A percentile compares a stretch with the other conserved stretches of the same genome.
phyloP scores from a whole-genome alignment of 1,140 invertebrate species.

The Diuraphis noxia region DNA sequence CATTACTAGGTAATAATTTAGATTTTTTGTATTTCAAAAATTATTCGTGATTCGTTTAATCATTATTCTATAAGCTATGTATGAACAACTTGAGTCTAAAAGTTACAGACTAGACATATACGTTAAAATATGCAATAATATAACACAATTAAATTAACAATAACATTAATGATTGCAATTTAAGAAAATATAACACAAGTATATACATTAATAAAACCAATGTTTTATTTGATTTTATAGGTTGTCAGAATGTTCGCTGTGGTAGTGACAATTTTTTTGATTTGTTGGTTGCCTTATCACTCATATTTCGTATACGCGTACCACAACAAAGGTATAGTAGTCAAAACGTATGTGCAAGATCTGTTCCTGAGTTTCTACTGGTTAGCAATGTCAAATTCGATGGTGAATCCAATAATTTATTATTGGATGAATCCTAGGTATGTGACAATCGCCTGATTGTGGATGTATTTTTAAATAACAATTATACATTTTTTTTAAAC shows the following conservation, averaged over 20 bases:
- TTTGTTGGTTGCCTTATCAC: conserved; percentile 90
- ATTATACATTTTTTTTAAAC: neutral
- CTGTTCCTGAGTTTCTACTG: conserved; percentile 85
- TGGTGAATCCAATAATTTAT: conserved; percentile 90
- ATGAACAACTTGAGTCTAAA: neutral
- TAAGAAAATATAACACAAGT: neutral
- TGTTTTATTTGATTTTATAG: conserved; percentile 62
- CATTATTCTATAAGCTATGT: neutral
- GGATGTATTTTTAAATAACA: neutral
- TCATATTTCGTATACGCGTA: conserved; percentile 83
- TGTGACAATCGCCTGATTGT: conserved; percentile 42
- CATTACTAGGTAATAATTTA: neutral
- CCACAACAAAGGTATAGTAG: conserved; percentile 72
- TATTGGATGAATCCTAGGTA: conserved; percentile 88
- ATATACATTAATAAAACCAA: neutral
- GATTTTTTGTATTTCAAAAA: neutral
- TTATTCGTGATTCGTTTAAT: no score
- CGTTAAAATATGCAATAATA: neutral
- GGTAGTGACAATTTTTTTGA: conserved; percentile 79
- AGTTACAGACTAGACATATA: neutral
- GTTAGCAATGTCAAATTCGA: conserved; percentile 89
- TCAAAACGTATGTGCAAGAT: conserved; percentile 76
- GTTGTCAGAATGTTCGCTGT: conserved; percentile 85
- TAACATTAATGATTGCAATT: neutral
- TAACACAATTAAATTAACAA: neutral